Base-by-base conservation (phyloP, 2,888 invertebrate genomes). In the Timandra comae region DNA sequence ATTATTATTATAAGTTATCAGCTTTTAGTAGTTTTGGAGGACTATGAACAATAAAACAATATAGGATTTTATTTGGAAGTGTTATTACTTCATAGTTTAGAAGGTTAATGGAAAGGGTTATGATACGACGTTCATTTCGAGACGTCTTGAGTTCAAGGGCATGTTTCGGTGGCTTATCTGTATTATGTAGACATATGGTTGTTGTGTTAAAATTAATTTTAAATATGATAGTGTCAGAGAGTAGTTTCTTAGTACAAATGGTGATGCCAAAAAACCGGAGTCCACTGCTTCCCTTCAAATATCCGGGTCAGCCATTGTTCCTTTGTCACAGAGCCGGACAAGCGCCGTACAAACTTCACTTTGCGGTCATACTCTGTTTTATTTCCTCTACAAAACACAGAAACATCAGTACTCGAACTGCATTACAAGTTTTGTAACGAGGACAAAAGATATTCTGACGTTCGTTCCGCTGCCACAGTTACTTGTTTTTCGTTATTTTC, bases 221-320 rank as follows among this genome's bases (percentile, higher is more conserved):
- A n/a, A n/a, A n/a, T n/a, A n/a, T 8, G 8, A 22, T n/a, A 22
- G n/a, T n/a, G 22, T 24, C 6, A 8, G 8, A 8, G 4, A 27
- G 35, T 16, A 22, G 27, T 28, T 26, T 43, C 43, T 41, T 36
- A 43, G 36, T 35, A 32, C 35, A 32, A 32, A 35, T 39, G 35
- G 35, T 54, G 56, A 42, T 47, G 43, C 46, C 61, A 49, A 58
- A 72, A 75, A 70, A 70, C 59, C 61, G 53, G 49, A 56, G 61
- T 62, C 57, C 52, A 61, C 61, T 70, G 65, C 69, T 73, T 70
- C 69, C 64, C 69, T 64, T 61, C 58, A 66, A 70, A 73, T 74
- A 77, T 76, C 71, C 73, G 71, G 74, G 76, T 74, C 76, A 66
- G 51, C 63, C 58, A 74, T 78, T 78, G 75, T 78, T 74, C 73